These are phyloP conservation scores for Megathymus violae DNA, from an alignment of 1,140 invertebrate genomes.

Conservation along the genomic window DNA sequence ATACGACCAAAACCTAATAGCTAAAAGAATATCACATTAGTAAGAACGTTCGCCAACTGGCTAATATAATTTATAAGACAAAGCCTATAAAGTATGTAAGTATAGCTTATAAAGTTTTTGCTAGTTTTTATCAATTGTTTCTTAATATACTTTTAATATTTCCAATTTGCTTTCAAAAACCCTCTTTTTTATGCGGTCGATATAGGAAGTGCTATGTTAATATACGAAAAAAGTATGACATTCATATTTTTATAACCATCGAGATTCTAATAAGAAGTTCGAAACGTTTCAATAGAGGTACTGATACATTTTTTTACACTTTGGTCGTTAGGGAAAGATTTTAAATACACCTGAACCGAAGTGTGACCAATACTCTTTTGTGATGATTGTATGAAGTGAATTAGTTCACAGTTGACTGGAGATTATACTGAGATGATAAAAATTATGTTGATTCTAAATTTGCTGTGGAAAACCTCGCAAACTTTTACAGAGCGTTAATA, in stretches of 20 bases:
- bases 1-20: no score
- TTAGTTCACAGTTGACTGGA: constrained; percentile 30
- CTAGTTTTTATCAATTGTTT: constrained; percentile 5
- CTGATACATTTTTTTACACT: constrained; percentile 29
- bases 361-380: constrained; percentile 34
- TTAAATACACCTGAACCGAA: constrained; percentile 31
- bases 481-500: not conserved
- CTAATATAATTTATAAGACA: constrained; percentile 6
- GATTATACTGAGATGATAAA: constrained; percentile 13
- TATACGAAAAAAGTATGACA: constrained; percentile 21
- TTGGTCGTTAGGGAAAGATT: constrained; percentile 30
- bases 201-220: constrained; percentile 22
- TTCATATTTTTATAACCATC: constrained; percentile 23
- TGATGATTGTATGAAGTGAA: constrained; percentile 31
- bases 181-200: constrained; percentile 3
- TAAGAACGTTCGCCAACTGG: not conserved
- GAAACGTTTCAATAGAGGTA: constrained; percentile 28
- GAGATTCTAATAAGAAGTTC: constrained; percentile 24
- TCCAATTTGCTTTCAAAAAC: constrained; percentile 4
- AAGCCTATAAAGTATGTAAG: no score
- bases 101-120: constrained; percentile 4
- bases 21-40: no score
- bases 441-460: constrained; percentile 25
- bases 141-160: not conserved
- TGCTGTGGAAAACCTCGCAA: constrained; percentile 11